A percentile compares a stretch with the other conserved stretches of the same genome.
Evolutionary conservation across 2,888 invertebrate genomes (phyloP).

Genomic region (Ectropis crepuscularia): DNA sequence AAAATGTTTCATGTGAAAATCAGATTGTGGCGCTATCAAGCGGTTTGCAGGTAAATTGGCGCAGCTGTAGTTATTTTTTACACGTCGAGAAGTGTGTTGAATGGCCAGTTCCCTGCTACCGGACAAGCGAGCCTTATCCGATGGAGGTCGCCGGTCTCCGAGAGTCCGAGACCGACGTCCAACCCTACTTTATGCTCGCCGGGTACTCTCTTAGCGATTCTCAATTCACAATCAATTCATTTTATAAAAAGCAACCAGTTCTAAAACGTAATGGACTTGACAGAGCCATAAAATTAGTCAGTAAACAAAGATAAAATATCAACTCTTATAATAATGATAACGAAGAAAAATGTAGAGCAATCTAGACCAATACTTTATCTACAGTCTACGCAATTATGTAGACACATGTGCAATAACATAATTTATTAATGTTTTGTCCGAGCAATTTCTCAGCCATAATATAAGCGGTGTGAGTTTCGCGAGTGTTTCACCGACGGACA

Average conservation of each 20-base stretch:
- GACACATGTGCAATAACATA: slow-evolving; percentile 14
- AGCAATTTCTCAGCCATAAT: slow-evolving; percentile 11
- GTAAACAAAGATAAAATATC: slow-evolving; percentile 9
- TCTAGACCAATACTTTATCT: slow-evolving; percentile 11
- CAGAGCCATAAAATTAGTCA: slow-evolving; percentile 19
- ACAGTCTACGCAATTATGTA: slow-evolving; percentile 13
- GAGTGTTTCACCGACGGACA: slow-evolving; percentile 5
- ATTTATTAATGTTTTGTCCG: slow-evolving; percentile 16
- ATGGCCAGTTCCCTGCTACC: slow-evolving; percentile 60
- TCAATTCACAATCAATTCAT: slow-evolving; percentile 7
- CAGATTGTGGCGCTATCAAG: no score
- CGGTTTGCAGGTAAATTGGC: no score
- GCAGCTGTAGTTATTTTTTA: slow-evolving; percentile 55
- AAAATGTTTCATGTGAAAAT: no score
- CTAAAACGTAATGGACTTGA: slow-evolving; percentile 12
- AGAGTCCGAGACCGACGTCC: no score
- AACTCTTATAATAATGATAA: slow-evolving; percentile 16
- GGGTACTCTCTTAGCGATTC: slow-evolving; percentile 27
- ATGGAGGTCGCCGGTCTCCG: slow-evolving; percentile 58
- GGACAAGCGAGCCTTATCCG: slow-evolving; percentile 71
- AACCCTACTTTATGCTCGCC: slow-evolving; percentile 39
- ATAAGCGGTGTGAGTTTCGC: slow-evolving; percentile 21
- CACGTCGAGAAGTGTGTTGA: slow-evolving; percentile 56
- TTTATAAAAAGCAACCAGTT: slow-evolving; percentile 1
- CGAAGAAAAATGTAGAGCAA: slow-evolving; percentile 21